phyloP scores from a whole-genome alignment of 2,797 vertebrate species.

The Dallia pectoralis region DNA sequence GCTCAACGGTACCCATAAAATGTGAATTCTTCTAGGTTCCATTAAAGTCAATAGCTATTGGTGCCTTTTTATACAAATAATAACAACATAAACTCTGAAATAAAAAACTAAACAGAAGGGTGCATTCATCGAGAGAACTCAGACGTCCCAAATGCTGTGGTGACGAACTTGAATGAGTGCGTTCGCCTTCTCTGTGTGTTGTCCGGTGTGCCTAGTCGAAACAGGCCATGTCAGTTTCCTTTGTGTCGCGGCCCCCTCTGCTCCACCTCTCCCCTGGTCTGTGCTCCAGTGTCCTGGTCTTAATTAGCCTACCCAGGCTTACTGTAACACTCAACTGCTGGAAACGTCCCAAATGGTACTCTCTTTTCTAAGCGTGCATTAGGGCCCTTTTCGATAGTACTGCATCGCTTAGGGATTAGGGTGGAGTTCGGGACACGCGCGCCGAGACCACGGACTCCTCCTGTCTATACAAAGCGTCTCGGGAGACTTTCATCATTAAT shows the following conservation, averaged over 20 bases:
- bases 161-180: constrained; percentile 20
- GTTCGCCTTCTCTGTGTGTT: constrained; percentile 8
- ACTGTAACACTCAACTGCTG: not conserved
- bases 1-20: constrained; percentile 55
- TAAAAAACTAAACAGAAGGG: not conserved
- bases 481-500: constrained; percentile 58
- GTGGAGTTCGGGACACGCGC: not conserved
- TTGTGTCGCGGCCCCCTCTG: constrained; percentile 17
- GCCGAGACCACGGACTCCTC: not conserved
- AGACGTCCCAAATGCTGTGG: not conserved
- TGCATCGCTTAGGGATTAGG: not conserved
- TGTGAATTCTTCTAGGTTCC: constrained; percentile 21
- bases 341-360: not conserved
- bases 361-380: not conserved
- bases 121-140: not conserved
- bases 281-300: constrained; percentile 4
- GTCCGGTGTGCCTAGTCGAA: constrained; percentile 49
- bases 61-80: constrained; percentile 5
- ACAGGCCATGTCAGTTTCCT: constrained; percentile 45
- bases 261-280: not conserved
- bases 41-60: constrained; percentile 6
- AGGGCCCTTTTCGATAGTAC: not conserved
- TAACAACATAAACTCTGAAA: constrained; percentile 1
- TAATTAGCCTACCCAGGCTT: constrained; percentile 17
- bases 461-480: constrained; percentile 44